A percentile compares a stretch with the other conserved stretches of the same genome.
Conservation (phyloP, 2,797 vertebrate genomes). For the Phalanger gymnotis region DNA sequence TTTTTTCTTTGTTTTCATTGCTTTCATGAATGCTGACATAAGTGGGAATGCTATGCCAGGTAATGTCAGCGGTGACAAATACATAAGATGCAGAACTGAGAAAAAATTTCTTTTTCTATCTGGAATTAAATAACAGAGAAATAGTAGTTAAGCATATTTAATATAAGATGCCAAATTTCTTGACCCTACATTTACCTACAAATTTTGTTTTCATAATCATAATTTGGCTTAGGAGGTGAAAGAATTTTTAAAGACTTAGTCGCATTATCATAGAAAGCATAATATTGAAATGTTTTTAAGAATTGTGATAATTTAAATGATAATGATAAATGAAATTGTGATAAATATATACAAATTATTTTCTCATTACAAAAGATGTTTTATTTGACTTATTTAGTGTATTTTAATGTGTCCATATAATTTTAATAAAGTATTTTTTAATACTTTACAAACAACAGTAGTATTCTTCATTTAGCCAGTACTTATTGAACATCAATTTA, state of each 20-base stretch:
- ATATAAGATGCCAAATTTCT: slow-evolving; percentile 44
- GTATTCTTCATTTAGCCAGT: neutral
- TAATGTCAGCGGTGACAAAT: slow-evolving; percentile 84
- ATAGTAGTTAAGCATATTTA: slow-evolving; percentile 45
- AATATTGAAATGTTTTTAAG: slow-evolving; percentile 44
- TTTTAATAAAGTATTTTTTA: neutral
- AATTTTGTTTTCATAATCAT: slow-evolving; percentile 33
- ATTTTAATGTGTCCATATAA: slow-evolving; percentile 22
- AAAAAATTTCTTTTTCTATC: slow-evolving; percentile 65
- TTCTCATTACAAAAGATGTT: slow-evolving; percentile 56
- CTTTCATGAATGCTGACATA: slow-evolving; percentile 86
- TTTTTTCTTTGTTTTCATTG: slow-evolving; percentile 86
- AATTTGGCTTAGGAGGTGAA: neutral
- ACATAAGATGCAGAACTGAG: slow-evolving; percentile 51
- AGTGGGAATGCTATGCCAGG: slow-evolving; percentile 86
- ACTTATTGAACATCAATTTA: slow-evolving; percentile 33
- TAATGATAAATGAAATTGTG: slow-evolving; percentile 11
- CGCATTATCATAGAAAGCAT: slow-evolving; percentile 29
- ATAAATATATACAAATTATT: slow-evolving; percentile 51
- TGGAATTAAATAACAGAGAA: slow-evolving; percentile 54
- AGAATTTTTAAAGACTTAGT: slow-evolving; percentile 38
- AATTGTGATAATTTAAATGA: slow-evolving; percentile 39
- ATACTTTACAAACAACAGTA: slow-evolving; percentile 34
- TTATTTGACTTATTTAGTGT: slow-evolving; percentile 50
- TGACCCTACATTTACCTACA: slow-evolving; percentile 39